Evolutionary conservation across 2,113 vertebrate genomes (phyloP).

Genomic region (Sylvietta virens): DNA sequence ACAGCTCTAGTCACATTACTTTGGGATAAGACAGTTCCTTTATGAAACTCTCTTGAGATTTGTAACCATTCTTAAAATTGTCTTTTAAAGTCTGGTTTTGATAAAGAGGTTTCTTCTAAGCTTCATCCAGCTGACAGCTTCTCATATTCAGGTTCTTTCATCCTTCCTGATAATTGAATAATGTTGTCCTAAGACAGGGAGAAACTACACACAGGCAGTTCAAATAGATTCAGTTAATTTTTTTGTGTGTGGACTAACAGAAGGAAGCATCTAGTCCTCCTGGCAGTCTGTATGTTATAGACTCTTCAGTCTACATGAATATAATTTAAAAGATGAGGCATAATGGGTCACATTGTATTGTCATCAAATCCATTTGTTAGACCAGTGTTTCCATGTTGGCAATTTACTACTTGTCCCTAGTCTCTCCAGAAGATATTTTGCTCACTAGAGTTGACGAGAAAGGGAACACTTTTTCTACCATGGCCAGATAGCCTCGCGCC

Average conservation of each 20-base stretch:
- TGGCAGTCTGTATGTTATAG: background rate
- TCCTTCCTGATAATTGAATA: background rate
- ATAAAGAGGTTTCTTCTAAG: background rate
- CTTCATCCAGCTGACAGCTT: background rate
- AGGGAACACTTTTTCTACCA: background rate
- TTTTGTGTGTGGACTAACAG: background rate
- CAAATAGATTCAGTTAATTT: background rate
- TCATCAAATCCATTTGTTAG: background rate
- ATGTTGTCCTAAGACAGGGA: background rate
- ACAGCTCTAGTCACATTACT: background rate
- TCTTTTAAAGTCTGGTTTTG: background rate
- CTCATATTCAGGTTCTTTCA: background rate
- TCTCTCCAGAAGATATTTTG: background rate
- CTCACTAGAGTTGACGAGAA: background rate
- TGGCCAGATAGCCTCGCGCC: background rate
- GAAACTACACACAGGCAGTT: background rate
- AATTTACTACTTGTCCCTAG: background rate
- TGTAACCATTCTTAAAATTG: background rate
- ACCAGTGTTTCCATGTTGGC: background rate
- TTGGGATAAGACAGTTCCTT: background rate
- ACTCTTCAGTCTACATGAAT: background rate
- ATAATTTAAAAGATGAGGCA: background rate
- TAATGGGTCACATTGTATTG: background rate
- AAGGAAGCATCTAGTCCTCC: background rate
- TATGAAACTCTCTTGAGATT: background rate